Conservation (phyloP, 2,113 vertebrate species). For the Psilopsiagon aymara region DNA sequence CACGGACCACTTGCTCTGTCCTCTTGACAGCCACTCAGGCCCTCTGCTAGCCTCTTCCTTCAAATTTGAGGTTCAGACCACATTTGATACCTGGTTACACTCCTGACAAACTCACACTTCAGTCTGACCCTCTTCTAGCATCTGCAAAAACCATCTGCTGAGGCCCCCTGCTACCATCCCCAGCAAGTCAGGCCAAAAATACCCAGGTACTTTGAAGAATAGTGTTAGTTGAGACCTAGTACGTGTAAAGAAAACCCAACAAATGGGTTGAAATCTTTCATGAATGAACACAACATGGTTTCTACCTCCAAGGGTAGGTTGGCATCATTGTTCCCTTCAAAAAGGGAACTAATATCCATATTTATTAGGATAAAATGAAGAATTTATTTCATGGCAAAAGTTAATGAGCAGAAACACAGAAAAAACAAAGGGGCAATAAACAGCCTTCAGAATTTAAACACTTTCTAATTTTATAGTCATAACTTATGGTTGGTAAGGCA, state of each 20-base stretch:
- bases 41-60: not conserved
- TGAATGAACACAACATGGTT: not conserved
- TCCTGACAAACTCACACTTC: not conserved
- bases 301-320: not conserved
- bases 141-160: not conserved
- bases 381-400: not conserved
- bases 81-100: not conserved
- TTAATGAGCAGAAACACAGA: not conserved
- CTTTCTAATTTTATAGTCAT: not conserved
- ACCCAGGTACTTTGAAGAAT: not conserved
- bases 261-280: not conserved
- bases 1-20: fast-evolving
- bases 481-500: not conserved
- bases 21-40: not conserved
- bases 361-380: not conserved
- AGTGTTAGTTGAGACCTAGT: not conserved
- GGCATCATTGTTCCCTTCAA: not conserved
- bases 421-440: not conserved
- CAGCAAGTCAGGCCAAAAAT: not conserved
- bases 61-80: not conserved
- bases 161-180: not conserved
- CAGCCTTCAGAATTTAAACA: not conserved
- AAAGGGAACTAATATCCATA: not conserved
- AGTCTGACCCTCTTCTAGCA: not conserved
- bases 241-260: not conserved